Base-by-base conservation (phyloP, 2,797 vertebrate species). In the Acrossocheilus fasciatus region DNA sequence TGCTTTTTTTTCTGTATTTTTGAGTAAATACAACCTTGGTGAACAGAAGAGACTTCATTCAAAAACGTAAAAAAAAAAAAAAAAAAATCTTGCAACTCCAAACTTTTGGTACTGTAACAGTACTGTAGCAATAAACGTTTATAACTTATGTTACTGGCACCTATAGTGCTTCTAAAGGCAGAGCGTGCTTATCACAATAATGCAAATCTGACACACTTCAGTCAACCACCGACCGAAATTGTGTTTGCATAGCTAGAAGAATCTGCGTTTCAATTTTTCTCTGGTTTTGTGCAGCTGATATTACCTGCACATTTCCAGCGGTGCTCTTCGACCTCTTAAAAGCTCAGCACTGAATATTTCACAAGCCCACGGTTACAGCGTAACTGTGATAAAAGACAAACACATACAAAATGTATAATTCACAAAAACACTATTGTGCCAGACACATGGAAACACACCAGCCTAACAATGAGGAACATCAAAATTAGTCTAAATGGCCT, bases 321-420 rank as follows among this genome's bases (percentile, higher is more conserved):
- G 18, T 36, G 74, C 47, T 76, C 47, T 76, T 47, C 34, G 26
- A 36, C 18, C 11, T 54, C 30, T 76, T 36, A 7, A 10, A 76
- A 76, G 50, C 47, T 36, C 47, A 23, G 26, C 47, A 54, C 74
- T 57, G 30, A 57, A 76, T 76, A 76, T 76, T 39, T 57, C 74
- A 76, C 74, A 76, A 76, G 74, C 30, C 73, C 74, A 76, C 9
- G 30, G 74, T 54, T 76, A 36, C 30, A 18, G 4, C 20, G 0
- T 36, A 23, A 54, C 74, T 76, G 15, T 0, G 30, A 76, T 39
- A 8, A 76, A 76, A 76, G 50, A 76, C 74, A 76, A 36, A 76
- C 26, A 75, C 26, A 75, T 36, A 39, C 30, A 54, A 76, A 54
- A 36, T 76, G 50, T 76, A 54, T 52, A 76, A 23, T 54, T 54